phyloP scores from a whole-genome alignment of 2,888 invertebrate species.

The Polymixis flavicincta region DNA sequence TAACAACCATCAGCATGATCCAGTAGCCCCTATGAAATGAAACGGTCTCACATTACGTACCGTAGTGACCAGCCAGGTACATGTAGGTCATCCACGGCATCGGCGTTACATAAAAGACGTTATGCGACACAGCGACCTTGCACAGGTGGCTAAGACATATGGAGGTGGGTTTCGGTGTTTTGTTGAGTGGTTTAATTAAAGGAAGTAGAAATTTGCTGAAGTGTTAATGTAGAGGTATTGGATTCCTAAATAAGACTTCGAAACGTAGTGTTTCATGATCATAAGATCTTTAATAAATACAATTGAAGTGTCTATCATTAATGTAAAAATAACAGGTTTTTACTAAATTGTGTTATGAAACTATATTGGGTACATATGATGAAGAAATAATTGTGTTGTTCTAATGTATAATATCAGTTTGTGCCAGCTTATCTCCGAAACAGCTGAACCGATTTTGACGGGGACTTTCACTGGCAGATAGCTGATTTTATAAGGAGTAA shows the following conservation, averaged over 20 bases:
- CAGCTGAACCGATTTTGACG: too few species aligned
- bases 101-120: conserved; percentile 34
- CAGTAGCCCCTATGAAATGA: conserved; percentile 26
- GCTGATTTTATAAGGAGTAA: too few species aligned
- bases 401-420: too few species aligned
- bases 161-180: background rate
- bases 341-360: too few species aligned
- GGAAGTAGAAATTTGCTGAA: background rate
- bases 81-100: conserved; percentile 46
- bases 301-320: too few species aligned
- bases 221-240: background rate
- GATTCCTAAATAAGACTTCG: background rate
- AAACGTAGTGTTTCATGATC: too few species aligned
- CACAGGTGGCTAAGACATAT: conserved; percentile 18
- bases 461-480: too few species aligned
- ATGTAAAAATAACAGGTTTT: too few species aligned
- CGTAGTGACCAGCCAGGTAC: background rate
- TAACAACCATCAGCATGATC: background rate
- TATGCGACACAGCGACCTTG: conserved; percentile 33
- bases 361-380: too few species aligned
- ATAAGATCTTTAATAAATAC: too few species aligned
- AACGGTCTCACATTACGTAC: conserved; percentile 10
- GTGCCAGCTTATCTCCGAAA: too few species aligned
- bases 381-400: too few species aligned
- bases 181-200: conserved; percentile 9